Base-by-base conservation (phyloP, 2,797 vertebrate genomes). In the Esox lucius region DNA sequence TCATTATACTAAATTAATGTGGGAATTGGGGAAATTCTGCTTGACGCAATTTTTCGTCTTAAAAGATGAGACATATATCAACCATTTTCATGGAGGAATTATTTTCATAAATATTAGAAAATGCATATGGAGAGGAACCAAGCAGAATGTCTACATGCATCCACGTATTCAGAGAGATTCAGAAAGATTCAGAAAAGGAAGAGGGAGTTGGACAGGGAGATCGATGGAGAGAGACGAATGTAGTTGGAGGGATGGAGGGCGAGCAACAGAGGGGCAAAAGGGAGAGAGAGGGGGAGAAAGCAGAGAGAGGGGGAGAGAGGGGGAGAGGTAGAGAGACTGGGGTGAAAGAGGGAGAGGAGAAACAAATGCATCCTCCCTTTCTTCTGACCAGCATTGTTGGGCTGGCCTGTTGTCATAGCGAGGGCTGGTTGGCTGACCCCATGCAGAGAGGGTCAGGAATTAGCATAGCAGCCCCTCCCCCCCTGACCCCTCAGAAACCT, bases 371-470 rank as follows among this genome's bases (percentile, higher is more conserved):
- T 22, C n/a, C 39, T 22, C 31, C 39, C 28, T 46, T 24, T 51
- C 35, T 68, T 26, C 46, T 19, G 28, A 51, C 31, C 59, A 26
- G 46, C 66, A 74, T 67, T 74, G 49, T n/a, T 66, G 24, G 15
- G 3, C 26, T 26, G 72, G 16, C 16, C 12, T 13, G 53, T 67
- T 49, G 12, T 24, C 22, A 28, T 22, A 28, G 22, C 6, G 16
- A n/a, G n/a, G 16, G 71, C 8, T 46, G 22, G 24, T 24, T 24
- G 64, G 16, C 48, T 74, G 73, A 68, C 64, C 51, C 65, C 68
- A 65, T 19, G 46, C 48, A 22, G 62, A 1, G n/a, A 46, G n/a
- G 49, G 22, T 61, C 66, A 42, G 33, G 66, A 70, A 24, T 28
- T 64, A 70, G 17, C 7, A 75, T 35, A 24, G 22, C 48, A 56